Conservation (phyloP, 1,140 invertebrate species). For the Vanessa tameamea region DNA sequence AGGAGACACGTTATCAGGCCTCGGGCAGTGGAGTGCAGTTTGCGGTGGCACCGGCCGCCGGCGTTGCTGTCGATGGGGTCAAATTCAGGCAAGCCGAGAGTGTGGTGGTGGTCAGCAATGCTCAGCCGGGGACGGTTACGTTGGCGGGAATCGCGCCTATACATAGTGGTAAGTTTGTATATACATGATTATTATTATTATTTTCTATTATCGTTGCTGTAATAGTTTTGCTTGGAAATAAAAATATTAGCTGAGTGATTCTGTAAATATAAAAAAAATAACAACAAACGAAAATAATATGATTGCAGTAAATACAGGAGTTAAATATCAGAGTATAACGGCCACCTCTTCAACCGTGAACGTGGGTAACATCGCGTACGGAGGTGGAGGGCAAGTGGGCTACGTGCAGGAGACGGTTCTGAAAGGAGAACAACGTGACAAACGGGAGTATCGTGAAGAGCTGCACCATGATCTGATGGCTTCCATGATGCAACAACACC, state of each 20-base stretch:
- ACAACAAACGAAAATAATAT: neutral
- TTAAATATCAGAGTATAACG: slow-evolving; percentile 77
- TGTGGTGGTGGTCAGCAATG: slow-evolving; percentile 71
- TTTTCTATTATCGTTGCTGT: too few species aligned
- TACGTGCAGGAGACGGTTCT: slow-evolving; percentile 65
- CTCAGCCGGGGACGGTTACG: slow-evolving; percentile 67
- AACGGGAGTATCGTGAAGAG: slow-evolving; percentile 70
- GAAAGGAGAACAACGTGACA: slow-evolving; percentile 64
- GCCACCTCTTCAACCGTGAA: slow-evolving; percentile 69
- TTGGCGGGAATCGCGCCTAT: slow-evolving; percentile 62
- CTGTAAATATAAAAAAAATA: too few species aligned
- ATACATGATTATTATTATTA: neutral
- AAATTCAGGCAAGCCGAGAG: slow-evolving; percentile 78
- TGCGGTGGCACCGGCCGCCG: slow-evolving; percentile 53
- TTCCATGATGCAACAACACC: slow-evolving; percentile 76
- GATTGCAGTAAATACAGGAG: slow-evolving; percentile 67
- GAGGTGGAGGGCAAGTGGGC: slow-evolving; percentile 62
- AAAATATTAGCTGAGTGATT: too few species aligned
- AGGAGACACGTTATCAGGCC: slow-evolving; percentile 63
- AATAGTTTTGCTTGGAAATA: too few species aligned
- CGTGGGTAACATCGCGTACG: slow-evolving; percentile 73
- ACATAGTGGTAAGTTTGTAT: slow-evolving; percentile 56
- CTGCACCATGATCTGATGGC: slow-evolving; percentile 76
- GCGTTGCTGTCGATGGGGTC: slow-evolving; percentile 72
- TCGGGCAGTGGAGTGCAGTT: slow-evolving; percentile 57